Evolutionary conservation across 2,797 vertebrate species (phyloP), one percentile per base, ranked within the genome.

Genomic region (Coregonus sp.): DNA sequence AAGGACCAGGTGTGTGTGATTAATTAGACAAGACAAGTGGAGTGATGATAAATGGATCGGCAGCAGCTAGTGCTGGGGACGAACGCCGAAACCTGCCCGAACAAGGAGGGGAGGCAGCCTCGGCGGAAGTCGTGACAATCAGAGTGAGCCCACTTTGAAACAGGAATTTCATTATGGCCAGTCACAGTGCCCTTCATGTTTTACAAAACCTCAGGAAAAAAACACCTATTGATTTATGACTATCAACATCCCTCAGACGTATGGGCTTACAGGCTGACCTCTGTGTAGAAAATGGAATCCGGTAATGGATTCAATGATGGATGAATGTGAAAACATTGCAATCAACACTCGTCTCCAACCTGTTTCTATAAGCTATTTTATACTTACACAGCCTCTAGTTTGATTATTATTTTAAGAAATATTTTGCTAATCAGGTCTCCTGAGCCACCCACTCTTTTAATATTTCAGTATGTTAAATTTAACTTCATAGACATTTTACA

Each of bases 321-420:
- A 80, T 80, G 79, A 77, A 73, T 69, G 65, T 65, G 66, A 69
- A 77, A 73, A 77, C 72, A 66, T 40, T 20, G 75, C 72, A 81
- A 77, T 81, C 72, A 77, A 74, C 54, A 81, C 79, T 70, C 63
- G 4, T 37, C 68, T 47, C 56, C 69, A 54, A 71, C 18, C 40
- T 70, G 73, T 65, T 70, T 47, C 61, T n/a, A 29, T 76, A 68
- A 67, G 51, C 40, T 52, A 47, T 61, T 59, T 70, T 70, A 12
- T 63, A 78, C 37, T 61, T 77, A 76, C 65, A 73, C 37, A 73
- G 61, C 40, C 79, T 66, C 51, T 29, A 12, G 14, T 73, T n/a
- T 72, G 74, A 77, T 80, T 80, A 76, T 80, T 80, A 70, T 77
- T 80, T 54, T 68, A 76, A 67, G 79, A 76, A 67, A 80, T 80